Evolutionary conservation across 92 coral and sea anemone genomes (phyloP), one percentile per base, ranked within the genome.

Genomic region (Paragorgia papillata): DNA sequence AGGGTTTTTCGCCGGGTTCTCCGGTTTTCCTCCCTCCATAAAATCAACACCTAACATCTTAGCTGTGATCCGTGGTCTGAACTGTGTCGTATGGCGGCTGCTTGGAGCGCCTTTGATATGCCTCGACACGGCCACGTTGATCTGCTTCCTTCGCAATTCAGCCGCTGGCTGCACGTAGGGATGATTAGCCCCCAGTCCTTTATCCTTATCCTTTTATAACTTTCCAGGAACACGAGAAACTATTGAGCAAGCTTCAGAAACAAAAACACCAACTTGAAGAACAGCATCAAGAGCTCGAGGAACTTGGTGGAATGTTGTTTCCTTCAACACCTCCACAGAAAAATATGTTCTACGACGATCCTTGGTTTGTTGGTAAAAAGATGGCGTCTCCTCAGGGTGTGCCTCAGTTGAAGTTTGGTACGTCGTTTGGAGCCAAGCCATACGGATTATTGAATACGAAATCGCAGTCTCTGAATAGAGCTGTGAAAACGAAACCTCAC

Each of bases 241-340:
- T 91, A 62, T 90, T 95, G 35, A 92, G 87, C 48, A 95, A 92
- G 62, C 87, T 95, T 20, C 99, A 95, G 40, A 87, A 85, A 21
- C 97, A 91, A 83, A 95, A 95, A 57, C 90, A 95, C 46, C 95
- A 91, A 54, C 92, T 95, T 12, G 99, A 95, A 84, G 89, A 95
- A 59, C 99, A 95, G 81, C 92, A 95, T 65, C 95, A 95, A 69
- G 99, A 95, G 59, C 85, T 95, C 32, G 99, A 91, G 44, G 97
- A 95, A 57, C 90, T 95, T 22, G 96, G 97, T 15, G 89, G 92
- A 66, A 83, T 89, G 97, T 83, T 91, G 31, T 64, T 91, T 50
- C 97, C 97, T 31, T 82, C 82, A 81, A 66, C 85, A 8, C 40
- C 85, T 13, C 37, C 80, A 17, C 86, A 92, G 53, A 65, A 67